Base-by-base conservation (phyloP, 1,140 invertebrate genomes). In the Trialeurodes vaporariorum region DNA sequence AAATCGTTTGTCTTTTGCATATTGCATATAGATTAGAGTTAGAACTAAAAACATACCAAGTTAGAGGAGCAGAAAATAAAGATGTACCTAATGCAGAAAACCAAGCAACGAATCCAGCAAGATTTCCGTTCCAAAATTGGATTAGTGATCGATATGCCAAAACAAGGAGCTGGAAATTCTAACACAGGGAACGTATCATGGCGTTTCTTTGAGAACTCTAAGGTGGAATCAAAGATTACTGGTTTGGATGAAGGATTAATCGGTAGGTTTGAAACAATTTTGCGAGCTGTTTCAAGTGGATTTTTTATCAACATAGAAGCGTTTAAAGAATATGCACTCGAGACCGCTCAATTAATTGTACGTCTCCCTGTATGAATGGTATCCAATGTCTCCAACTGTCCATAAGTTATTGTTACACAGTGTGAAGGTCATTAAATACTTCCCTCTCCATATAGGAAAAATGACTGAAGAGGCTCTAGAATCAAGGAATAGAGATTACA, bases 141-240 rank as follows among this genome's bases (percentile, higher is more conserved):
- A 12, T 61, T 72, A 24, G 12, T 72, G 49, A 49, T 74, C 0
- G 71, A 74, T 69, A 34, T 64, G 59, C 67, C 67, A 2, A 74
- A 72, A 69, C 69, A 59, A 22, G 71, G 72, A 24, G 72, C 66
- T 67, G 76, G 76, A 27, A 72, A 69, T 22, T 73, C 74, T 1
- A 78, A 78, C 67, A 74, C 76, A 70, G 75, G 75, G 12, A 79
- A 79, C 69, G 77, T 75, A 23, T 73, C 71, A 21, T 70, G 76
- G 66, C 67, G 72, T 66, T 77, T 78, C 72, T 78, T 77, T 63
- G 59, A 67, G 62, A 60, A 76, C 67, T 67, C 72, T 22, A 65
- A 70, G 49, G 61, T 72, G 69, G 69, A 73, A 64, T 70, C 73
- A 67, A 59, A 69, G 67, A 77, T 79, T 63, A 78, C 69, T 25